Evolutionary conservation across 2,888 invertebrate species (phyloP).

Genomic region (Epsilonema sp.): DNA sequence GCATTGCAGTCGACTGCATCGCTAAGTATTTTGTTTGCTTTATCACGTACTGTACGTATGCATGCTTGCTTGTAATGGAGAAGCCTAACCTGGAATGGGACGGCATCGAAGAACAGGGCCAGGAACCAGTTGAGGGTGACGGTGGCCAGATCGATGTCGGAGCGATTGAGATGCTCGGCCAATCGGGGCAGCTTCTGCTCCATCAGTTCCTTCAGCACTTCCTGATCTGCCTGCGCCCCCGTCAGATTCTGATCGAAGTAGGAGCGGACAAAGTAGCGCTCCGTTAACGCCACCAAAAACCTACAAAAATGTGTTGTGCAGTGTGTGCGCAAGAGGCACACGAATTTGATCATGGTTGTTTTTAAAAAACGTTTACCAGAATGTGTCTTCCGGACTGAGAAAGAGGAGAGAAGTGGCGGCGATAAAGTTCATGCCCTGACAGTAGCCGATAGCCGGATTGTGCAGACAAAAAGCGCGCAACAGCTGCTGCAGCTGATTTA

Average conservation of each 20-base stretch:
- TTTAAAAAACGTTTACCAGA: constrained; percentile 37
- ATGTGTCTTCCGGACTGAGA: constrained; percentile 37
- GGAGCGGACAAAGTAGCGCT: constrained; percentile 34
- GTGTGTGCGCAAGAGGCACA: neutral
- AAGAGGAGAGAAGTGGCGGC: constrained; percentile 37
- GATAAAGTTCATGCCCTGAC: constrained; percentile 40
- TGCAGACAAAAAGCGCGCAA: constrained; percentile 38
- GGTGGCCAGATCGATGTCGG: constrained; percentile 38
- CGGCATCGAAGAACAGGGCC: constrained; percentile 37
- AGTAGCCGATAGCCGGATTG: constrained; percentile 37
- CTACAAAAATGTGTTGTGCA: constrained; percentile 18
- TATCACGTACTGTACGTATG: too few species aligned
- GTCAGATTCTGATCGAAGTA: constrained; percentile 37
- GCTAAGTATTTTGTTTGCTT: too few species aligned
- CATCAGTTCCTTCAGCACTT: constrained; percentile 36
- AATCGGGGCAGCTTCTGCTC: constrained; percentile 33
- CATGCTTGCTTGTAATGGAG: too few species aligned
- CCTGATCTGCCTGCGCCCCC: constrained; percentile 38
- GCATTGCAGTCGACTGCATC: too few species aligned
- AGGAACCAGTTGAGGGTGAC: constrained; percentile 40
- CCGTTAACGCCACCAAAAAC: constrained; percentile 38
- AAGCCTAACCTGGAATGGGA: constrained; percentile 37
- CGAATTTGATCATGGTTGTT: neutral
- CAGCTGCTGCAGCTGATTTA: constrained; percentile 36
- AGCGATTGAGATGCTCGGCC: constrained; percentile 31